phyloP scores from a whole-genome alignment of 2,888 invertebrate species.

The Drosophila neotestacea region DNA sequence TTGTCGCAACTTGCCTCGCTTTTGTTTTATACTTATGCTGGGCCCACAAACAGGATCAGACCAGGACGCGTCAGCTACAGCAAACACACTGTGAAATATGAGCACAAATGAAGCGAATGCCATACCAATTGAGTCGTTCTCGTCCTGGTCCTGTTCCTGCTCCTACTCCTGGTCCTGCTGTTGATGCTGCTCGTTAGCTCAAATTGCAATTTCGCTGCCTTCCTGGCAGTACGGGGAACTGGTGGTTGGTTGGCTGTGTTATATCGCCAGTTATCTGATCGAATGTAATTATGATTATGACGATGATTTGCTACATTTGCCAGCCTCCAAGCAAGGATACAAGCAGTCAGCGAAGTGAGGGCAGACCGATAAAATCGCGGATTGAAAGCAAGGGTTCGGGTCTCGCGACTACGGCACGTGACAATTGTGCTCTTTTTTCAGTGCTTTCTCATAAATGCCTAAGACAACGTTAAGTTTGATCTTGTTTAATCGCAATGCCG shows the following conservation, averaged over 20 bases:
- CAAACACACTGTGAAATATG: constrained; percentile 63
- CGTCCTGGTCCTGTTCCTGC: constrained; percentile 23
- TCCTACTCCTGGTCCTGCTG: constrained; percentile 15
- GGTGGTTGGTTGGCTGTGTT: constrained; percentile 33
- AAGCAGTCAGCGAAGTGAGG: constrained; percentile 18
- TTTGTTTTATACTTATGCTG: constrained; percentile 77
- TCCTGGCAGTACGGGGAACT: constrained; percentile 28
- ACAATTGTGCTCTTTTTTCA: constrained; percentile 63
- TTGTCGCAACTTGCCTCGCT: constrained; percentile 51
- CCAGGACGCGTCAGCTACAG: constrained; percentile 3
- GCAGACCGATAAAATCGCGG: constrained; percentile 58
- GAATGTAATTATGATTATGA: constrained; percentile 81
- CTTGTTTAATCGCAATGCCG: constrained; percentile 59
- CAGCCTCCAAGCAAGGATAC: constrained; percentile 35
- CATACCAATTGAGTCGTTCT: constrained; percentile 57
- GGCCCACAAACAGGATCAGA: constrained; percentile 46
- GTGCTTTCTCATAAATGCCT: constrained; percentile 47
- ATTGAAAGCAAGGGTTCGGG: constrained; percentile 53
- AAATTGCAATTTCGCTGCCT: constrained; percentile 72
- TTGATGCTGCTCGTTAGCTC: constrained; percentile 65
- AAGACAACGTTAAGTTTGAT: constrained; percentile 54
- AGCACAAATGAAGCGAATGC: constrained; percentile 74
- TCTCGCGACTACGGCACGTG: constrained; percentile 62
- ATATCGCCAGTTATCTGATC: constrained; percentile 71
- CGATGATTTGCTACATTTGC: constrained; percentile 78